Percentiles rank a stretch among this genome's conserved stretches.
Evolutionary conservation across 2,888 invertebrate genomes (phyloP).

Genomic region (Lissocephala sabroskyi): DNA sequence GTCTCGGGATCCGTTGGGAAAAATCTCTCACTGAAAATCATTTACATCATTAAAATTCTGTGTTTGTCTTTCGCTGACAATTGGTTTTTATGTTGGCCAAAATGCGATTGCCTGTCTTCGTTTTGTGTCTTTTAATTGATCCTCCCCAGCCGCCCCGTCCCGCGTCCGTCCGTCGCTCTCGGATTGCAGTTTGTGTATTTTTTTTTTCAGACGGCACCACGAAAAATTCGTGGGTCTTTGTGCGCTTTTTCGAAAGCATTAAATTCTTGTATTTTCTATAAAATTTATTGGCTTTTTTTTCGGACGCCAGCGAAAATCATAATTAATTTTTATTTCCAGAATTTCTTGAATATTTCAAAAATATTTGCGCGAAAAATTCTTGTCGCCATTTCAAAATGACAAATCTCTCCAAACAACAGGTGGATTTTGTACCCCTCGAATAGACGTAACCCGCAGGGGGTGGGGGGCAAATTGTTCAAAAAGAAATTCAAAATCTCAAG

Average conservation of each 20-base stretch:
- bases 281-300: conserved; percentile 2
- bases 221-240: conserved; percentile 19
- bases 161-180: background rate
- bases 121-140: conserved; percentile 19
- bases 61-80: conserved; percentile 1
- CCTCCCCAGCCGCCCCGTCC: conserved; percentile 24
- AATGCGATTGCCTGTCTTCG: conserved; percentile 4
- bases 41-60: conserved; percentile 28
- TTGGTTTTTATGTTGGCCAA: background rate
- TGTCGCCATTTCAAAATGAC: conserved; percentile 23
- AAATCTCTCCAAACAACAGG: too few relatives aligned
- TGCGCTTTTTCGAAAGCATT: conserved; percentile 14
- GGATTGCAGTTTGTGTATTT: conserved; percentile 34
- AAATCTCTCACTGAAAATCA: conserved; percentile 17
- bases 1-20: too few relatives aligned
- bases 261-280: conserved; percentile 11
- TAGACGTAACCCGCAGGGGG: too few relatives aligned
- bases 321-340: conserved; percentile 51
- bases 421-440: too few relatives aligned
- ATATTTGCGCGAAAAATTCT: too few relatives aligned
- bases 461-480: too few relatives aligned
- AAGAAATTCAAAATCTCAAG: too few relatives aligned
- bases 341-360: too few relatives aligned
- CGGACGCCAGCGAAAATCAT: conserved; percentile 41
- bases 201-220: conserved; percentile 61